These are phyloP conservation scores for Podargus strigoides DNA, from an alignment of 2,797 vertebrate genomes.

Conservation along the genomic window DNA sequence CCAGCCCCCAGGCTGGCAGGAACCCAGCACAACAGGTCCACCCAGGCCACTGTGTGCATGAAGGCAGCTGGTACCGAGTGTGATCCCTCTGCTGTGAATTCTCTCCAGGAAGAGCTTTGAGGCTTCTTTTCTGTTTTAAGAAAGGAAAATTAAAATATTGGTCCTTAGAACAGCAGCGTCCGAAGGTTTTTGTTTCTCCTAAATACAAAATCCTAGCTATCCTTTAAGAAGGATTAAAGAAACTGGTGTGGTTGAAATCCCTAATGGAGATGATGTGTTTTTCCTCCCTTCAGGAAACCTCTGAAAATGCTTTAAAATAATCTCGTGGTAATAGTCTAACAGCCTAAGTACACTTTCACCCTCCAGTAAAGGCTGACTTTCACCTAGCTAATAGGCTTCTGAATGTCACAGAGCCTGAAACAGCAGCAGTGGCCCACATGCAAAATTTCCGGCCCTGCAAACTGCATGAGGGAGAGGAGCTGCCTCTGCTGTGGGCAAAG, in stretches of 20 bases:
- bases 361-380: neutral
- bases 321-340: neutral
- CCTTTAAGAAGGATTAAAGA: neutral
- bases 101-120: neutral
- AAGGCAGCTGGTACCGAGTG: too few relatives aligned
- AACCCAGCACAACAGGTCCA: accelerated
- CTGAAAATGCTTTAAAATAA: neutral
- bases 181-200: neutral
- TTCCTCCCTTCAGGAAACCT: neutral
- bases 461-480: neutral
- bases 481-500: neutral
- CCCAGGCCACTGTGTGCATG: neutral
- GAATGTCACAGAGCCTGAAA: neutral
- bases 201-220: neutral
- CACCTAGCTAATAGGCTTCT: neutral
- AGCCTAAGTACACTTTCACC: neutral
- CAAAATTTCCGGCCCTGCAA: neutral
- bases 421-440: accelerated
- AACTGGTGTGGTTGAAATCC: neutral
- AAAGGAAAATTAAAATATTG: neutral
- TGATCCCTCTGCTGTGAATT: neutral
- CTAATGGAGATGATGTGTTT: neutral
- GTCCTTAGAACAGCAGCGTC: neutral
- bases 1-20: too few relatives aligned
- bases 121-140: neutral